A percentile compares a stretch with the other conserved stretches of the same genome.
phyloP scores from a whole-genome alignment of 2,113 vertebrate genomes.

The Pseudorasbora parva region DNA sequence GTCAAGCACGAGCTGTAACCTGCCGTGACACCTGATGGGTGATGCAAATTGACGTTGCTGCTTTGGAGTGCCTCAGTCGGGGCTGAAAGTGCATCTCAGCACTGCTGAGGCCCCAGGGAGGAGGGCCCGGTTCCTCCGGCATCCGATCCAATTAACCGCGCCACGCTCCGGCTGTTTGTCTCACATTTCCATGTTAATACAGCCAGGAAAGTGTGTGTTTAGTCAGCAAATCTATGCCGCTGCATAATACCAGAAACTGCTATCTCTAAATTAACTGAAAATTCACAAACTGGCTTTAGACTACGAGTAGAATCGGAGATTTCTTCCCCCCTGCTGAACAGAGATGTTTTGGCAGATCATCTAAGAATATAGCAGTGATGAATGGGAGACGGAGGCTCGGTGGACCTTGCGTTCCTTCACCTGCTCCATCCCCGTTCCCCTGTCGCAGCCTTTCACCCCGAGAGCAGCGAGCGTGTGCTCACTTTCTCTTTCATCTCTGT shows the following conservation, averaged over 20 bases:
- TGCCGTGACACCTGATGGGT: slow-evolving; percentile 59
- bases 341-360: slow-evolving; percentile 2
- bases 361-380: neutral
- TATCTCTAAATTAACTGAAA: slow-evolving; percentile 31
- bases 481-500: slow-evolving; percentile 47
- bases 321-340: neutral
- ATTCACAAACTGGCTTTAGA: slow-evolving; percentile 21
- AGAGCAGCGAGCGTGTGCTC: neutral
- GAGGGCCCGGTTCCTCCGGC: slow-evolving; percentile 45
- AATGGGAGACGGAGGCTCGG: neutral
- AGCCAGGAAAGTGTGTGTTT: slow-evolving; percentile 56
- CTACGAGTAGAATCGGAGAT: neutral
- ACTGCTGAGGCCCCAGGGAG: slow-evolving; percentile 34
- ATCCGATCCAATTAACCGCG: slow-evolving; percentile 52
- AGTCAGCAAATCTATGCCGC: slow-evolving; percentile 51
- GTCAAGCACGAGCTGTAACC: slow-evolving; percentile 44
- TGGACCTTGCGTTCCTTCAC: neutral
- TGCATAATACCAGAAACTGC: slow-evolving; percentile 12
- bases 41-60: slow-evolving; percentile 59
- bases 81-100: slow-evolving; percentile 49
- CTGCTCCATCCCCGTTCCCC: neutral
- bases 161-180: slow-evolving; percentile 55
- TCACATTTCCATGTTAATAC: slow-evolving; percentile 62
- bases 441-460: slow-evolving; percentile 19
- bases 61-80: slow-evolving; percentile 47